phyloP scores from a whole-genome alignment of 1,140 invertebrate genomes.

The Atta colombica region DNA sequence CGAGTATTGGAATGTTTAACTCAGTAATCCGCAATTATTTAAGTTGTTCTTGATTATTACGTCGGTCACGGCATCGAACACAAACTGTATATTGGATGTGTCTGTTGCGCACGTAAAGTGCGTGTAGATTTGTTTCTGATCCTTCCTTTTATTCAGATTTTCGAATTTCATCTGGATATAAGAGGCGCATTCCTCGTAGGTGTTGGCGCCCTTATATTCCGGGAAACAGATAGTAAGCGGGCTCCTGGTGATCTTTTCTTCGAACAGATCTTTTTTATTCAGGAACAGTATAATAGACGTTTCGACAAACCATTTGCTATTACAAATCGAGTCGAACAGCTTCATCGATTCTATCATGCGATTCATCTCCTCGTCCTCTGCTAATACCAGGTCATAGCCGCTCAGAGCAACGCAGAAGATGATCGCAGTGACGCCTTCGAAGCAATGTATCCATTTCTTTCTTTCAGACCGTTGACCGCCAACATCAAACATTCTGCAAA shows the following conservation, averaged over 20 bases:
- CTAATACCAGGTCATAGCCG: conserved; percentile 91
- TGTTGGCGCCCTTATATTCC: conserved; percentile 95
- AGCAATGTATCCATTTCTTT: conserved; percentile 99
- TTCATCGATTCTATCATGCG: conserved; percentile 97
- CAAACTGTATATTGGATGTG: conserved; percentile 96
- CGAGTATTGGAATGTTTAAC: conserved; percentile 77
- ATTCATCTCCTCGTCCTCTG: conserved; percentile 87
- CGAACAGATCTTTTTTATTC: conserved; percentile 99
- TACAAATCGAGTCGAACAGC: conserved; percentile 98
- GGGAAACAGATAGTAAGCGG: conserved; percentile 98
- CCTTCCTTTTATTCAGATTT: conserved; percentile 94
- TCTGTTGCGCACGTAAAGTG: conserved; percentile 97
- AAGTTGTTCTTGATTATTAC: conserved; percentile 98
- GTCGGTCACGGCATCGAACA: conserved; percentile 97
- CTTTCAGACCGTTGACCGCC: conserved; percentile 97
- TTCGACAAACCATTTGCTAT: conserved; percentile 99
- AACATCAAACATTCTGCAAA: conserved; percentile 95
- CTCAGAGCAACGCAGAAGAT: conserved; percentile 98
- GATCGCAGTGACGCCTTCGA: conserved; percentile 97
- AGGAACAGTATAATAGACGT: conserved; percentile 99
- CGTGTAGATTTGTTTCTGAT: conserved; percentile 96
- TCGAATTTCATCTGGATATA: conserved; percentile 97
- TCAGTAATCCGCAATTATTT: conserved; percentile 94
- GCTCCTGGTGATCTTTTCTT: conserved; percentile 96
- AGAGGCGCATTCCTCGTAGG: conserved; percentile 94